Percentiles rank a stretch among this genome's conserved stretches.
These are phyloP conservation scores for Bombyx huttoni DNA, from an alignment of 2,888 invertebrate species.

Conservation along the genomic window DNA sequence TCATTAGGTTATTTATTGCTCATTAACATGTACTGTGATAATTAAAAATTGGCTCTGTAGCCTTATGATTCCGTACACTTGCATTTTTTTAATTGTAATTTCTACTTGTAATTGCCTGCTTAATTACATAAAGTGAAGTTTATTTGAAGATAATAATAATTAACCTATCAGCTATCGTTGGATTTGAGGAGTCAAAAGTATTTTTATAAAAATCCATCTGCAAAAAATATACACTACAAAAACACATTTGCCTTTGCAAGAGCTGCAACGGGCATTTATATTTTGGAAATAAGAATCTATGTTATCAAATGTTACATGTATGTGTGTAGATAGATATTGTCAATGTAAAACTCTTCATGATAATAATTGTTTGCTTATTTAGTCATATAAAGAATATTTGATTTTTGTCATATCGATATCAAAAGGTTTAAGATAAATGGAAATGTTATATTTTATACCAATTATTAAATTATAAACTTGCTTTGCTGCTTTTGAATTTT, in stretches of 20 bases:
- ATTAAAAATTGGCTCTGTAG: not conserved
- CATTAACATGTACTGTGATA: not conserved
- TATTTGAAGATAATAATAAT: too few species aligned
- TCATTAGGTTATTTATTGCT: not conserved
- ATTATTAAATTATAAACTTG: conserved; percentile 41
- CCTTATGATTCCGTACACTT: not conserved
- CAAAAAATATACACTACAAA: too few species aligned
- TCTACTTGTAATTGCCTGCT: not conserved
- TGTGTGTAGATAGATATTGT: too few species aligned
- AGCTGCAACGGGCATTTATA: too few species aligned
- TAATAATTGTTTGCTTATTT: not conserved
- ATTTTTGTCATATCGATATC: conserved; percentile 24
- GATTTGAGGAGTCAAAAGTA: too few species aligned
- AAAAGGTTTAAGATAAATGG: conserved; percentile 38
- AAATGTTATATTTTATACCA: conserved; percentile 59
- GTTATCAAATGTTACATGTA: too few species aligned
- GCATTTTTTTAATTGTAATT: not conserved
- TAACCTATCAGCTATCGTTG: too few species aligned
- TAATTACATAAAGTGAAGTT: too few species aligned
- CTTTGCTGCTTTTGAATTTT: not conserved
- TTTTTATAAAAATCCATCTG: too few species aligned
- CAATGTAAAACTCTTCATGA: not conserved
- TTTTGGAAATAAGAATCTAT: too few species aligned
- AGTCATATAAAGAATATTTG: conserved; percentile 10
- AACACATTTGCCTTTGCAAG: too few species aligned